phyloP scores from a whole-genome alignment of 2,888 invertebrate species.

The Druceiella hillmani region DNA sequence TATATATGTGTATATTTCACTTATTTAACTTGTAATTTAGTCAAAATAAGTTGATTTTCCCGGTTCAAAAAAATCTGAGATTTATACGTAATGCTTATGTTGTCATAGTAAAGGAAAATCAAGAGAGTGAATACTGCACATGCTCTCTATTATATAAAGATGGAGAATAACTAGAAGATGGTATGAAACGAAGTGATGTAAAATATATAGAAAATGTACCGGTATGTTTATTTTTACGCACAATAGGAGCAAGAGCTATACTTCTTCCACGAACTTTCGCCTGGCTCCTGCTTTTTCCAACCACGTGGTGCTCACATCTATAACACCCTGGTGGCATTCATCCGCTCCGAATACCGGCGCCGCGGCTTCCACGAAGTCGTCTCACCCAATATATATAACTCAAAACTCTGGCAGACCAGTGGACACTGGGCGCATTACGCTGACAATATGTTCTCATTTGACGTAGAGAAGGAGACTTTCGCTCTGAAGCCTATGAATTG shows the following conservation, averaged over 20 bases:
- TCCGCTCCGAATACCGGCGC: conserved; percentile 75
- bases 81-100: too few species aligned
- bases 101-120: too few species aligned
- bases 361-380: conserved; percentile 95
- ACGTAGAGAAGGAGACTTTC: conserved; percentile 92
- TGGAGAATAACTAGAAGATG: too few species aligned
- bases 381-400: conserved; percentile 93
- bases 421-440: conserved; percentile 99
- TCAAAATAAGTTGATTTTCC: too few species aligned
- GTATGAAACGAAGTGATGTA: too few species aligned
- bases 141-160: too few species aligned
- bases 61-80: too few species aligned
- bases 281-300: conserved; percentile 97
- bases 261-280: conserved; percentile 97
- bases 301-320: conserved; percentile 96
- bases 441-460: conserved; percentile 95
- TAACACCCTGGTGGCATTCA: conserved; percentile 86
- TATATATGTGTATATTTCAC: too few species aligned
- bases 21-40: too few species aligned
- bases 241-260: conserved; percentile 94
- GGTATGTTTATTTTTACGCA: too few species aligned
- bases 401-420: conserved; percentile 94
- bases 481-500: conserved; percentile 99
- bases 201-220: too few species aligned
- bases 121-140: too few species aligned